These are phyloP conservation scores for Megalonaias nervosa DNA, from an alignment of 1,140 invertebrate species.

Conservation along the genomic window DNA sequence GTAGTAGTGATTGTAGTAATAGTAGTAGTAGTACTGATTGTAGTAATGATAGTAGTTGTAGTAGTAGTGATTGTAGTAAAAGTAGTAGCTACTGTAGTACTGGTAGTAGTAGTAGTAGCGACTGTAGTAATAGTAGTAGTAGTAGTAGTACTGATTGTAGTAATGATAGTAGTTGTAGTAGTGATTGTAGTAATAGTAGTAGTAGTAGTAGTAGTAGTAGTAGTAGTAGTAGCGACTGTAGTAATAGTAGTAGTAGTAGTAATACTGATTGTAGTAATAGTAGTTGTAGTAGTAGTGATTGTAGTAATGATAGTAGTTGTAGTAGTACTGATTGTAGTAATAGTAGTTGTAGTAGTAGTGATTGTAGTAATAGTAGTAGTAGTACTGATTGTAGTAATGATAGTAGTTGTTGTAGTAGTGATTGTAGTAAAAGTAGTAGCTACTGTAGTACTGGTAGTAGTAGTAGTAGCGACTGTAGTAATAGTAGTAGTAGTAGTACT, in stretches of 20 bases:
- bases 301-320: slow-evolving; percentile 8
- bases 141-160: slow-evolving; percentile 2
- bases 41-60: background rate
- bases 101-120: background rate
- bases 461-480: background rate
- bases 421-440: background rate
- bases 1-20: background rate
- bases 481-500: slow-evolving; percentile 3
- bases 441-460: background rate
- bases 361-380: background rate
- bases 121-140: background rate
- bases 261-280: background rate
- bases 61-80: background rate
- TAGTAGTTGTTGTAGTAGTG: slow-evolving; percentile 9
- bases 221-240: background rate
- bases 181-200: slow-evolving; percentile 3
- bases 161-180: slow-evolving; percentile 1
- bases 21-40: background rate
- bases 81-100: background rate
- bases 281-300: slow-evolving; percentile 8
- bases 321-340: slow-evolving; percentile 15
- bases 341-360: slow-evolving; percentile 11
- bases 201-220: background rate
- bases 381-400: slow-evolving; percentile 2
- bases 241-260: background rate